Conservation (phyloP, 2,113 vertebrate species). For the Spea multiplicata region DNA sequence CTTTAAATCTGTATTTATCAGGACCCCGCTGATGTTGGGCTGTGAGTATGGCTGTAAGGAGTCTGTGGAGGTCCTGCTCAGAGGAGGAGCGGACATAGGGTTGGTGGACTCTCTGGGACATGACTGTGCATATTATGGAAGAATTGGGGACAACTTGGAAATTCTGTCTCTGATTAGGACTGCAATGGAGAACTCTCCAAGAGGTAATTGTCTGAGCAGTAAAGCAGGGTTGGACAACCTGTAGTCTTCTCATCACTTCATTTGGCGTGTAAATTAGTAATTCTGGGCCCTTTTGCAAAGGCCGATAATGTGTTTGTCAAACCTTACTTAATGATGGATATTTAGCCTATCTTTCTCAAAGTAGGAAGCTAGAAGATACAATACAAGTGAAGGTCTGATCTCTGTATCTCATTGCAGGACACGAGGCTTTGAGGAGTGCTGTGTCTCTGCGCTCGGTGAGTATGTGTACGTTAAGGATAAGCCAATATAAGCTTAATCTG, state of each 20-base stretch:
- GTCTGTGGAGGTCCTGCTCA: constrained; percentile 87
- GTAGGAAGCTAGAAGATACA: not conserved
- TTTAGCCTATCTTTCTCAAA: not conserved
- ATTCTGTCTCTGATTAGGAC: constrained; percentile 77
- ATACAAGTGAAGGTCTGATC: not conserved
- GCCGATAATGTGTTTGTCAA: too few species aligned
- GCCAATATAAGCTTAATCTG: too few species aligned
- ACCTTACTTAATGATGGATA: too few species aligned
- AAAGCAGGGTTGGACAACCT: not conserved
- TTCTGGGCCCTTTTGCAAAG: too few species aligned
- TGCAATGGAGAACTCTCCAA: constrained; percentile 73
- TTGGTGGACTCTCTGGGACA: constrained; percentile 79
- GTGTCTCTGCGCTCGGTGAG: constrained; percentile 22
- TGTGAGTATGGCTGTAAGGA: constrained; percentile 91
- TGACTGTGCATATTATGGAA: constrained; percentile 85
- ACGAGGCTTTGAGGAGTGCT: constrained; percentile 9
- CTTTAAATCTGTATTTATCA: constrained; percentile 50
- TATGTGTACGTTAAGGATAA: not conserved
- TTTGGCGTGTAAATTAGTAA: too few species aligned
- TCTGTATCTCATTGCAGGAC: not conserved
- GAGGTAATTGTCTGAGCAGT: constrained; percentile 66
- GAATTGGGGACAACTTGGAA: constrained; percentile 85
- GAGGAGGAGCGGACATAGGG: constrained; percentile 74
- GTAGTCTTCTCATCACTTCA: not conserved
- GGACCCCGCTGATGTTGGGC: constrained; percentile 89